phyloP scores from a whole-genome alignment of 2,888 invertebrate genomes.

The Monoplex corrugatus region DNA sequence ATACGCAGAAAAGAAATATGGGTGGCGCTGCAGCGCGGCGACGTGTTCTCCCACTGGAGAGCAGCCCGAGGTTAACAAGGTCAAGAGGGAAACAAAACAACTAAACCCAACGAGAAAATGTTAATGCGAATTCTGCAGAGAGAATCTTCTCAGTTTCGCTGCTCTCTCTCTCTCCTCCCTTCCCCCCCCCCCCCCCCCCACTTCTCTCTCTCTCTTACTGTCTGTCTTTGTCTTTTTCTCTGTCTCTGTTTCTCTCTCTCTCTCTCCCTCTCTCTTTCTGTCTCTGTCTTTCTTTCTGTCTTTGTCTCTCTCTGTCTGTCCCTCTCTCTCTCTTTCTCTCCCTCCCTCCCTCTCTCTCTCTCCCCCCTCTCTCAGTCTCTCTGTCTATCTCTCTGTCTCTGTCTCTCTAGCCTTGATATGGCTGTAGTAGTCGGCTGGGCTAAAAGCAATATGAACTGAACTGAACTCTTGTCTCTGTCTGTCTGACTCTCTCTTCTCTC shows the following conservation, averaged over 20 bases:
- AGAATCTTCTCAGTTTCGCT: too few species aligned
- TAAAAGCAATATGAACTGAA: too few species aligned
- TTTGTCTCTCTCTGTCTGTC: too few species aligned
- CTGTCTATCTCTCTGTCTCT: neutral
- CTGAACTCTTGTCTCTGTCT: neutral
- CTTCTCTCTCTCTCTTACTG: neutral
- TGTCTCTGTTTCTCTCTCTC: neutral
- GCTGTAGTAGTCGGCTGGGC: too few species aligned
- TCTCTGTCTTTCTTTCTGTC: neutral
- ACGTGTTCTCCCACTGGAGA: too few species aligned
- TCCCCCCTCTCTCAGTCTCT: neutral
- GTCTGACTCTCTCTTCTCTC: neutral
- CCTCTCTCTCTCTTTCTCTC: neutral
- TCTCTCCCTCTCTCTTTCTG: constrained; percentile 17
- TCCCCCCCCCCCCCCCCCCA: neutral
- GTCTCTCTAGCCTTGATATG: too few species aligned
- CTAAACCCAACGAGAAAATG: too few species aligned
- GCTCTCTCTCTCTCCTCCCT: neutral
- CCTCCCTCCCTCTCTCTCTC: neutral
- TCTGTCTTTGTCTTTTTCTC: neutral
- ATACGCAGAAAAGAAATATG: too few species aligned
- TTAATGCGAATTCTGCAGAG: too few species aligned
- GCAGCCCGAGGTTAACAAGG: too few species aligned
- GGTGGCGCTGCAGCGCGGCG: neutral
- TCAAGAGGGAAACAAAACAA: too few species aligned